Evolutionary conservation across 2,113 vertebrate species (phyloP).

Genomic region (Oreochromis tanganicae): DNA sequence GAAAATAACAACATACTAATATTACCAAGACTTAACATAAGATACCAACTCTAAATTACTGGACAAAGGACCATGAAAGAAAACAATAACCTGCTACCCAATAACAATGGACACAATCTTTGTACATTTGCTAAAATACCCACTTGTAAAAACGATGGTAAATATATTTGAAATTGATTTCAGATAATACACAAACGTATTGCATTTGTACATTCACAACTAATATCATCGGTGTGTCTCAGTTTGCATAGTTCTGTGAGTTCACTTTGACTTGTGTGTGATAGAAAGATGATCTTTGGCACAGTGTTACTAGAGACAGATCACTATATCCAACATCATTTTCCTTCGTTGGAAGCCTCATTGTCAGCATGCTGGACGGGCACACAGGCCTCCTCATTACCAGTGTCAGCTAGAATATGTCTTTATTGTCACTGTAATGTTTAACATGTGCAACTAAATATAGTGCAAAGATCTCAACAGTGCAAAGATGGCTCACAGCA

Average conservation of each 20-base stretch:
- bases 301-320: background rate
- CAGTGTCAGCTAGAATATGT: background rate
- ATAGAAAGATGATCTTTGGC: background rate
- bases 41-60: background rate
- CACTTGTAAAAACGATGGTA: background rate
- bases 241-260: background rate
- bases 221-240: background rate
- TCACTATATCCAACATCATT: background rate
- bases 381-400: background rate
- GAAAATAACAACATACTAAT: background rate
- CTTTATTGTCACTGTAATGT: background rate
- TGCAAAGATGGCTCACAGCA: background rate
- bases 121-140: background rate
- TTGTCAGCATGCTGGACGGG: background rate
- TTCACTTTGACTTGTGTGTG: background rate
- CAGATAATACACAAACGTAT: background rate
- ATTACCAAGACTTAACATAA: background rate
- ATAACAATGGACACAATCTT: background rate
- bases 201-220: background rate
- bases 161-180: background rate
- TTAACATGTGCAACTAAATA: background rate
- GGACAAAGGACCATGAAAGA: background rate
- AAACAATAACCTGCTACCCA: background rate
- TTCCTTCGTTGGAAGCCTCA: background rate
- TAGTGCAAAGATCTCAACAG: background rate